These are phyloP conservation scores for Anhinga rufa DNA, from an alignment of 2,113 vertebrate species.

Conservation along the genomic window DNA sequence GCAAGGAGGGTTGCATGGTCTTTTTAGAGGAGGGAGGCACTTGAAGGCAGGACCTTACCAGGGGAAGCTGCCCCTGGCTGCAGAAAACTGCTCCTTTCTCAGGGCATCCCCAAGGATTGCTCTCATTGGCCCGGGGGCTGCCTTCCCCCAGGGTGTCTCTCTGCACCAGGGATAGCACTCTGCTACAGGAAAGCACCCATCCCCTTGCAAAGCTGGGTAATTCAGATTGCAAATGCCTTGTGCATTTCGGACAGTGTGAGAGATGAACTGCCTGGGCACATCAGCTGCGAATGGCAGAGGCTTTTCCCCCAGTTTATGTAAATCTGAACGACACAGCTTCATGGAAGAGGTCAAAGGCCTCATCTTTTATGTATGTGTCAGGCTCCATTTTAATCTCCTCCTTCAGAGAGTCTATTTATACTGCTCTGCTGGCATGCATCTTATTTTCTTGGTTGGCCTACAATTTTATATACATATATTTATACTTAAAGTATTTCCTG, in stretches of 20 bases:
- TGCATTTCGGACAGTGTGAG: neutral
- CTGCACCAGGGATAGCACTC: neutral
- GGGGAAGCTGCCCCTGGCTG: neutral
- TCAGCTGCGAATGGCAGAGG: neutral
- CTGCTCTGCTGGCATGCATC: neutral
- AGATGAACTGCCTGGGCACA: neutral
- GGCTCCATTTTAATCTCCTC: neutral
- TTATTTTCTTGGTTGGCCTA: conserved; percentile 35
- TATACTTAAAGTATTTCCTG: conserved; percentile 61
- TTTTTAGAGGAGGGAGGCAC: neutral
- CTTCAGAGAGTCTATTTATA: conserved; percentile 42
- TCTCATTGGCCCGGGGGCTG: neutral
- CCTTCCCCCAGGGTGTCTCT: neutral
- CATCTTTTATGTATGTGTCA: conserved; percentile 21
- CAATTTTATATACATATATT: conserved; percentile 29
- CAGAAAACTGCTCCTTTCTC: neutral
- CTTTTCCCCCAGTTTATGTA: neutral
- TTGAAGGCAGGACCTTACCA: neutral
- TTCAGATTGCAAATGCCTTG: neutral
- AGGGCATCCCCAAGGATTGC: neutral
- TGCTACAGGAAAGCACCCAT: neutral
- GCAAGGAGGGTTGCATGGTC: neutral
- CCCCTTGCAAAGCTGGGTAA: neutral
- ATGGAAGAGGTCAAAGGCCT: conserved; percentile 20
- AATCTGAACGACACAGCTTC: neutral